These are phyloP conservation scores for Sylvia atricapilla DNA, from an alignment of 2,113 vertebrate species.

Conservation along the genomic window DNA sequence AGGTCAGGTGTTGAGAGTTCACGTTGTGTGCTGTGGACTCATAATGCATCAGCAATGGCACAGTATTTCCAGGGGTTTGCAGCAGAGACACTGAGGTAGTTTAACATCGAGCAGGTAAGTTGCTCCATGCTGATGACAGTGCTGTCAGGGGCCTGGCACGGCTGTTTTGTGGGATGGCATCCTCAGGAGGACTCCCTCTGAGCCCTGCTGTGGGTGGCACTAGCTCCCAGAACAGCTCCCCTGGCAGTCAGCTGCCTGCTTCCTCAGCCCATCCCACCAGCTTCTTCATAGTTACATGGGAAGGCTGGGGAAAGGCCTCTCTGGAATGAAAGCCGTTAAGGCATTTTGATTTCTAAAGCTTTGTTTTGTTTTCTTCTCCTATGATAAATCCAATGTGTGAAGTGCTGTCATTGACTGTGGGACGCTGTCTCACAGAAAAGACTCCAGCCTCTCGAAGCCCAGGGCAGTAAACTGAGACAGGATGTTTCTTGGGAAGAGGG, in stretches of 20 bases:
- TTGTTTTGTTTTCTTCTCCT: neutral
- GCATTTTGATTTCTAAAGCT: neutral
- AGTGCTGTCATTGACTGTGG: neutral
- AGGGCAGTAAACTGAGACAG: neutral
- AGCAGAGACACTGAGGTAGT: neutral
- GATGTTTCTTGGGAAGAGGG: neutral
- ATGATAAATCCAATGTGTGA: neutral
- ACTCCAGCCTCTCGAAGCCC: neutral
- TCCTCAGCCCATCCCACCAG: neutral
- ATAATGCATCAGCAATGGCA: neutral
- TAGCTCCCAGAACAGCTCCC: neutral
- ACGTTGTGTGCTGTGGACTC: fast-evolving
- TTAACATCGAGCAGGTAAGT: neutral
- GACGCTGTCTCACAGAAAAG: neutral
- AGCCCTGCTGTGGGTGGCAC: neutral
- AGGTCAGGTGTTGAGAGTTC: fast-evolving
- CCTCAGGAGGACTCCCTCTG: neutral
- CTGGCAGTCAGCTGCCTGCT: neutral
- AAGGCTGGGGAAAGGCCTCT: neutral
- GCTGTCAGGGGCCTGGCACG: neutral
- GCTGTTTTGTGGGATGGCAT: neutral
- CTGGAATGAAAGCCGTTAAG: neutral
- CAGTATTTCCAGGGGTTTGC: neutral
- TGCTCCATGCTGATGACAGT: neutral
- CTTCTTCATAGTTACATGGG: neutral